Conservation (phyloP, 1,140 invertebrate genomes). For the Heterodera carotae region DNA sequence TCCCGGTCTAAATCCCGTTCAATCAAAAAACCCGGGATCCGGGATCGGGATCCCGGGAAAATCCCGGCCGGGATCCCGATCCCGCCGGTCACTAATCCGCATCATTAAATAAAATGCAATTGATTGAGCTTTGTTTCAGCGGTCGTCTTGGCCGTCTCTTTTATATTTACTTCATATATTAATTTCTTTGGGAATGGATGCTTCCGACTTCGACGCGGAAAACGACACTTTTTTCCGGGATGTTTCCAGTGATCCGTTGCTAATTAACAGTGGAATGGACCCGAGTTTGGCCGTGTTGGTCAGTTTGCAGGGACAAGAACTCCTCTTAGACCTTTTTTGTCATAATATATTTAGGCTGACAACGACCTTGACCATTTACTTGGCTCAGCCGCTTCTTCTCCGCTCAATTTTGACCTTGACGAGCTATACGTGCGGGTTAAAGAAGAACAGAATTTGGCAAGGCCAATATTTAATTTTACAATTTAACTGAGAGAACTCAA, state of each 20-base stretch:
- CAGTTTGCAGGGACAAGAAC: too few species aligned
- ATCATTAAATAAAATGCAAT: too few species aligned
- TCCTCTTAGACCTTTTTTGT: not conserved
- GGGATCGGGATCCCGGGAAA: too few species aligned
- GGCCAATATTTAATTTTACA: too few species aligned
- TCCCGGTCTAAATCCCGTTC: too few species aligned
- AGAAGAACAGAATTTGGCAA: slow-evolving; percentile 24
- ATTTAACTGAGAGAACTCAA: too few species aligned
- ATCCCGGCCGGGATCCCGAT: too few species aligned
- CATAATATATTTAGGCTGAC: slow-evolving; percentile 11
- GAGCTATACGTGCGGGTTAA: slow-evolving; percentile 32
- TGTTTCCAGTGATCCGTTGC: not conserved
- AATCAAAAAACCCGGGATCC: too few species aligned
- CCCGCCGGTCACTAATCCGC: too few species aligned
- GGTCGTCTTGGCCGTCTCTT: not conserved
- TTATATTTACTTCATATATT: not conserved
- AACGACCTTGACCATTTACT: slow-evolving; percentile 37
- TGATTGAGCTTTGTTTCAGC: not conserved
- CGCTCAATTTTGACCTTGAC: slow-evolving; percentile 38
- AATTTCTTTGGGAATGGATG: not conserved
- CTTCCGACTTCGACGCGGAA: not conserved
- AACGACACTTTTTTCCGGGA: not conserved
- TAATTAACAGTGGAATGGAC: slow-evolving; percentile 2
- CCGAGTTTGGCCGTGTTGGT: slow-evolving; percentile 1
- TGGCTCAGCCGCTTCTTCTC: slow-evolving; percentile 4